These are phyloP conservation scores for Urocynchramus pylzowi DNA, from an alignment of 2,113 vertebrate genomes.

Conservation along the genomic window DNA sequence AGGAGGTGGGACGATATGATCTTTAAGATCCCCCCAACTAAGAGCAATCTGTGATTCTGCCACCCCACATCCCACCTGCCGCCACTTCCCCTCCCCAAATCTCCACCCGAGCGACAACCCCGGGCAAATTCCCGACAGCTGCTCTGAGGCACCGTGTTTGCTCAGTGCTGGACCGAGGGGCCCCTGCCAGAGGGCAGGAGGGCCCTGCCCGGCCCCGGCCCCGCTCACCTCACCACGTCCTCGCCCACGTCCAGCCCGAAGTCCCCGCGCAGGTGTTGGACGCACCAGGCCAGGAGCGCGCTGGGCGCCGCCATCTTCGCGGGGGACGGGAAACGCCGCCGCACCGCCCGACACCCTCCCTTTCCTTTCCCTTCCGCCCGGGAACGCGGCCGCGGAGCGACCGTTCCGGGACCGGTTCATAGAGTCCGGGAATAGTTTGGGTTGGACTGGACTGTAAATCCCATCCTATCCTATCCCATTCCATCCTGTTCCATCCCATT, in stretches of 20 bases:
- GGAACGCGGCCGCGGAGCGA: neutral
- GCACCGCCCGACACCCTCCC: neutral
- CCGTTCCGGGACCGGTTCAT: neutral
- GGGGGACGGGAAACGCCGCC: neutral
- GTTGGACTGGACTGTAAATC: neutral
- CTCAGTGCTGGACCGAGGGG: rapidly evolving
- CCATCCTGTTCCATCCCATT: no score
- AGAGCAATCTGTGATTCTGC: neutral
- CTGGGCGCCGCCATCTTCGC: conserved; percentile 57
- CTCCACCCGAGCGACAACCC: neutral
- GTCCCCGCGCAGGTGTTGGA: conserved; percentile 77
- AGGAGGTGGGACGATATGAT: rapidly evolving
- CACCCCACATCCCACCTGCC: no score
- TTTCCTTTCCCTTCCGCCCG: neutral
- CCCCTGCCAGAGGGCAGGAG: neutral
- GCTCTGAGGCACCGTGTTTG: neutral
- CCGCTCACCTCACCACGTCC: conserved; percentile 87
- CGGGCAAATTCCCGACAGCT: no score
- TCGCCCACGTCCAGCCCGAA: conserved; percentile 88
- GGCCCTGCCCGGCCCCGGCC: rapidly evolving
- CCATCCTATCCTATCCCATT: neutral
- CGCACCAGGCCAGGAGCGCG: conserved; percentile 81
- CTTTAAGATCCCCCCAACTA: neutral
- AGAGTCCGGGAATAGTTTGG: neutral
- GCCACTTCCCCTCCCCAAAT: neutral